These are phyloP conservation scores for Tachysurus vachellii DNA, from an alignment of 2,113 vertebrate genomes.

Conservation along the genomic window DNA sequence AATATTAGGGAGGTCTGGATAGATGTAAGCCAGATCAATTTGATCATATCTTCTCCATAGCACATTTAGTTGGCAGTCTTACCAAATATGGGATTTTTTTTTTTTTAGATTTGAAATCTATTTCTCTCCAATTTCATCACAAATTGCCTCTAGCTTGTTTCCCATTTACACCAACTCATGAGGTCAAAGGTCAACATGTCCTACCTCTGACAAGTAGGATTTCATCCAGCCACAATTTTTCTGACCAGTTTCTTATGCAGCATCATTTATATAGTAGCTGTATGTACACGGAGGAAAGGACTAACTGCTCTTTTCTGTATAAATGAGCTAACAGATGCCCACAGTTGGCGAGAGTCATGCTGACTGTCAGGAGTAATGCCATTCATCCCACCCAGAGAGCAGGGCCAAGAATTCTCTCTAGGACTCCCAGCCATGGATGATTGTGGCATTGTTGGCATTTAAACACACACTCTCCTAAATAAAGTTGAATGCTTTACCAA, in stretches of 20 bases:
- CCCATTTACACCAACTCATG: background rate
- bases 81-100: background rate
- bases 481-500: background rate
- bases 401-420: background rate
- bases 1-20: background rate
- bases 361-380: background rate
- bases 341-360: background rate
- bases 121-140: background rate
- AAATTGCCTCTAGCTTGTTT: background rate
- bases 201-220: background rate
- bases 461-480: background rate
- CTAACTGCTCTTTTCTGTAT: conserved; percentile 4
- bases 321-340: conserved; percentile 12
- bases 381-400: background rate
- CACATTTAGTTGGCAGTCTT: background rate
- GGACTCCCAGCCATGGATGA: background rate
- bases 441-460: background rate
- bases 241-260: background rate
- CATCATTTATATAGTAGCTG: background rate
- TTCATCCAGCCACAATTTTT: background rate
- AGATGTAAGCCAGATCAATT: background rate
- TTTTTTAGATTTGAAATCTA: background rate
- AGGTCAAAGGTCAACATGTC: background rate
- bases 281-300: background rate
- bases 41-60: background rate